Base-by-base conservation (phyloP, 2,113 vertebrate genomes). In the Sylvietta virens region DNA sequence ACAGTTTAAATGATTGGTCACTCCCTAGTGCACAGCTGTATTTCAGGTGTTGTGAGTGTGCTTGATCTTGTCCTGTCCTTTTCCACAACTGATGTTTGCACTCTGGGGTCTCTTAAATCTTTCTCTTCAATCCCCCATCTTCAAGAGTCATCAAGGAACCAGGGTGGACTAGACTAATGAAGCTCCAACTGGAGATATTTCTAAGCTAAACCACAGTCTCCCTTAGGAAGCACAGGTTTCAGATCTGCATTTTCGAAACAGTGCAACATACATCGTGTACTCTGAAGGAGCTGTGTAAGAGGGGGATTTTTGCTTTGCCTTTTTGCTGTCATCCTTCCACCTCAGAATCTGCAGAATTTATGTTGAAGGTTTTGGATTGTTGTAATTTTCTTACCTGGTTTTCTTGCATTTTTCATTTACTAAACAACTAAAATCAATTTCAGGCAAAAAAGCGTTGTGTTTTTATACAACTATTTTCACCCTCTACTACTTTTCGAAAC, bases 1-100 rank as follows among this genome's bases (percentile, higher is more conserved):
- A 96, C 86, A 85, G 88, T 94, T 96, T 90, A 89, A 95, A 97
- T 82, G 94, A 97, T 96, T 95, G 79, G 91, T 96, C 91, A 91
- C 42, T 92, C 94, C 74, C 86, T 82, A 48, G 93, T 73, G 93
- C 90, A 81, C 1, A 7, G 67, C 60, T 97, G 70, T 74, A 78
- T 97, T 94, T 95, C 94, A 96, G 94, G 95, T 94, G 96, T 88
- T 95, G 57, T 95, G 87, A 96, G 90, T 86, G 69, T 66, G 77
- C 72, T 95, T 95, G 96, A 93, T 96, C 96, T 97, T 96, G 53
- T 89, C 45, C 86, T 24, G 45, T 83, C 86, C 81, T 80, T 33
- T 73, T 91, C 78, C 33, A 39, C 87, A 67, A 87, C 61, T 88
- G 71, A 93, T 70, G n/a, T 87, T 93, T 92, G 78, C 42, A 39